Percentiles rank a stretch among this genome's conserved stretches.
phyloP scores from a whole-genome alignment of 2,888 invertebrate species.

The Rhagonycha lutea region DNA sequence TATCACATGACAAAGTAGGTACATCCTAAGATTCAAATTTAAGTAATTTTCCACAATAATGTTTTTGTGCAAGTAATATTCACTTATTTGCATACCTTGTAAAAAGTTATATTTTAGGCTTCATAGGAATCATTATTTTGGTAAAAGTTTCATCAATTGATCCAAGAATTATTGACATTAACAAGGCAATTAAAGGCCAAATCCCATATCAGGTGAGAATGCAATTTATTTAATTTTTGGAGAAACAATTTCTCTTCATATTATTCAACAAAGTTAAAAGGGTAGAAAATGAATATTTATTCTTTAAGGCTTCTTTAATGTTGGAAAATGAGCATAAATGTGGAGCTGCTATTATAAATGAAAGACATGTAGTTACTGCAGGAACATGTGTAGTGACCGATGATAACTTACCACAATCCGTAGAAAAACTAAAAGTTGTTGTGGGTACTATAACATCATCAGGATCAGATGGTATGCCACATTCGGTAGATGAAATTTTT shows the following conservation, averaged over 20 bases:
- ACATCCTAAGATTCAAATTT: too few species aligned
- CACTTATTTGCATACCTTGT: too few species aligned
- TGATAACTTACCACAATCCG: conserved; percentile 37
- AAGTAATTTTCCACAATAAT: too few species aligned
- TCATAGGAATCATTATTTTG: not conserved
- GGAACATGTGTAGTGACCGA: conserved; percentile 41
- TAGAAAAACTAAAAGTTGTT: conserved; percentile 32
- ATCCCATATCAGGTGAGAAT: too few species aligned
- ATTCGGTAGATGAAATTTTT: too few species aligned
- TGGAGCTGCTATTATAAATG: conserved; percentile 38
- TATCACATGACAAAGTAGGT: too few species aligned
- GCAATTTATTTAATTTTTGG: too few species aligned
- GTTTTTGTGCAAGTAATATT: too few species aligned
- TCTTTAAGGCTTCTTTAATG: conserved; percentile 31
- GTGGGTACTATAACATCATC: conserved; percentile 20
- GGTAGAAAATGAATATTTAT: conserved; percentile 32
- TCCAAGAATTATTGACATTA: not conserved
- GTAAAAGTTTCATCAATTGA: not conserved
- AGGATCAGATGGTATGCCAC: too few species aligned
- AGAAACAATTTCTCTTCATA: too few species aligned
- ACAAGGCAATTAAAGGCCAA: not conserved
- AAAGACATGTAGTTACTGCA: conserved; percentile 38
- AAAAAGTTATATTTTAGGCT: not conserved
- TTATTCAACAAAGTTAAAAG: too few species aligned
- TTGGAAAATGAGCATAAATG: conserved; percentile 26